phyloP scores from a whole-genome alignment of 2,797 vertebrate genomes.

The Sebastes iracundus region DNA sequence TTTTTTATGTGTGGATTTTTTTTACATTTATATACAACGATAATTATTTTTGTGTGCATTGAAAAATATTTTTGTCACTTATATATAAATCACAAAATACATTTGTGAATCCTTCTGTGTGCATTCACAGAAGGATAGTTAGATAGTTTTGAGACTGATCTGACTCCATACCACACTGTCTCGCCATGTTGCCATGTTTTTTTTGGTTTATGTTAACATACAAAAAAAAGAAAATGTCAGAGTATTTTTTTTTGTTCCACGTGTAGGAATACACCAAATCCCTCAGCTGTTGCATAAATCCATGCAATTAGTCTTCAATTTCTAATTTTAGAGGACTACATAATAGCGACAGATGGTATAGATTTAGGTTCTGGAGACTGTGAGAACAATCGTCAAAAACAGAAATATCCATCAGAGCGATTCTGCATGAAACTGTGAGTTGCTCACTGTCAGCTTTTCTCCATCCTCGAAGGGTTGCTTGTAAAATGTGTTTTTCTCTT shows the following conservation, averaged over 20 bases:
- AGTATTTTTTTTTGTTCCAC: background rate
- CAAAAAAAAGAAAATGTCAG: background rate
- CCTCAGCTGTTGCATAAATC: constrained; percentile 48
- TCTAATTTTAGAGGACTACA: constrained; percentile 2
- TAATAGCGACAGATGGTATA: constrained; percentile 43
- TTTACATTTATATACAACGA: no score
- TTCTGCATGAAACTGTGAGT: background rate
- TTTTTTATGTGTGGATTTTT: no score
- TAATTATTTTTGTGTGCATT: no score
- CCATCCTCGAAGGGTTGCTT: background rate
- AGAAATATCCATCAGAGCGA: constrained; percentile 6
- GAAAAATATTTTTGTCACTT: no score
- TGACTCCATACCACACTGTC: background rate
- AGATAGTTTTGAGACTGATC: no score
- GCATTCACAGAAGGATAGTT: no score
- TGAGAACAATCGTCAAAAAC: constrained; percentile 12
- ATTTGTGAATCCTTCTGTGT: no score
- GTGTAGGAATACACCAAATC: constrained; percentile 23
- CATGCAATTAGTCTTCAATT: constrained; percentile 20
- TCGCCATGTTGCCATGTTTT: background rate
- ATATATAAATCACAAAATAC: no score
- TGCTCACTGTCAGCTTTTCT: background rate
- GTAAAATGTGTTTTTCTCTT: constrained; percentile 1
- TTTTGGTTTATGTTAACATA: background rate
- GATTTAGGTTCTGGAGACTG: background rate